Evolutionary conservation across 2,113 vertebrate species (phyloP).

Genomic region (Balaeniceps rex): DNA sequence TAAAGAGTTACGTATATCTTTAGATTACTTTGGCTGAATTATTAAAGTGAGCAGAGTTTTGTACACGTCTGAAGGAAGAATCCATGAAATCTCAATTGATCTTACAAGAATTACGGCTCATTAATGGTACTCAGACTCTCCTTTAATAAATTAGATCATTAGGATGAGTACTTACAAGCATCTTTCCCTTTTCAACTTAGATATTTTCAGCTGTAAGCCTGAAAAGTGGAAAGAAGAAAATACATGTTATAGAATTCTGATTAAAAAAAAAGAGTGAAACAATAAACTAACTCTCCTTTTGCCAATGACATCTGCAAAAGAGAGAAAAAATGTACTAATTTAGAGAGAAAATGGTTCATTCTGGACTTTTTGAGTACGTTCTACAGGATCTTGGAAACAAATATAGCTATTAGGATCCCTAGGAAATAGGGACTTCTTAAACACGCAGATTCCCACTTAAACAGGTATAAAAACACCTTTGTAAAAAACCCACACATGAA

Average conservation of each 20-base stretch:
- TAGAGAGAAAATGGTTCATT: not conserved
- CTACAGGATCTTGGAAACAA: not conserved
- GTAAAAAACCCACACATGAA: not conserved
- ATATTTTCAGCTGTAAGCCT: constrained; percentile 92
- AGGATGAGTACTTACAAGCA: constrained; percentile 86
- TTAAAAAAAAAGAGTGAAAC: not conserved
- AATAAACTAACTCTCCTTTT: not conserved
- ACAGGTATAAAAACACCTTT: not conserved
- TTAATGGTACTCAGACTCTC: not conserved
- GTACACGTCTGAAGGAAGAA: not conserved
- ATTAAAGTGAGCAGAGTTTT: not conserved
- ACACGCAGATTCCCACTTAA: not conserved
- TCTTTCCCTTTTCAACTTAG: constrained; percentile 91
- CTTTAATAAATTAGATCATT: not conserved
- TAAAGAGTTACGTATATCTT: fast-evolving
- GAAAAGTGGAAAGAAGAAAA: constrained; percentile 45
- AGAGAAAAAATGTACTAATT: not conserved
- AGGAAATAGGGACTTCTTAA: not conserved
- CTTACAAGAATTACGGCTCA: not conserved
- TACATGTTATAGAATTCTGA: not conserved
- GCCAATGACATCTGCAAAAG: not conserved
- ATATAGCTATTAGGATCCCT: not conserved
- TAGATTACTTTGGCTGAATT: not conserved
- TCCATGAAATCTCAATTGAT: not conserved
- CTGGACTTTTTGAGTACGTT: not conserved